A percentile compares a stretch with the other conserved stretches of the same genome.
phyloP scores from a whole-genome alignment of 2,888 invertebrate genomes.

The Lottia scabra region DNA sequence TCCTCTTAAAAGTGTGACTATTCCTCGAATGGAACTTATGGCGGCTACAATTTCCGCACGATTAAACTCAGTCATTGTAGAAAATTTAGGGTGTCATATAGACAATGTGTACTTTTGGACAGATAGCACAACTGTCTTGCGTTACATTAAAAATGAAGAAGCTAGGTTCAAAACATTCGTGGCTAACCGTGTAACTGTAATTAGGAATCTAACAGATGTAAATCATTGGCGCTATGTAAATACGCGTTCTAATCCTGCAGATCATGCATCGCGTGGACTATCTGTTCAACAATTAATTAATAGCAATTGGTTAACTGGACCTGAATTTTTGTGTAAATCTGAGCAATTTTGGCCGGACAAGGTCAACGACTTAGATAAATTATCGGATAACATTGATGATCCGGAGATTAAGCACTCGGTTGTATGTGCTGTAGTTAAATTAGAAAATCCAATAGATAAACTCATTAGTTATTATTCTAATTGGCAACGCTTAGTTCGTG shows the following conservation, averaged over 20 bases:
- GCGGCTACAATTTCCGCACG: slow-evolving; percentile 5
- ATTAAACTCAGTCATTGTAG: background rate
- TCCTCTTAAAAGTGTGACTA: slow-evolving; percentile 6
- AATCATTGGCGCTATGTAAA: slow-evolving; percentile 4
- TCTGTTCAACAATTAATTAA: background rate
- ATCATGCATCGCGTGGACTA: background rate
- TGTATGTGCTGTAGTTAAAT: background rate
- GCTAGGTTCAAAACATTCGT: slow-evolving; percentile 16
- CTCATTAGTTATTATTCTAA: background rate
- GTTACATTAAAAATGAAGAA: slow-evolving; percentile 15
- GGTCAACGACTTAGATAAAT: background rate
- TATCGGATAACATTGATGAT: background rate
- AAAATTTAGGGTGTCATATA: background rate
- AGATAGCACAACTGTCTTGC: slow-evolving; percentile 3
- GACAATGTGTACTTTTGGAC: slow-evolving; percentile 4
- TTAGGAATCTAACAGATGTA: slow-evolving; percentile 5
- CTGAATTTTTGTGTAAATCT: background rate
- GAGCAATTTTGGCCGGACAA: background rate
- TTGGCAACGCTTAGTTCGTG: background rate
- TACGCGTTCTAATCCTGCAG: slow-evolving; percentile 4
- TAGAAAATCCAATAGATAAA: background rate
- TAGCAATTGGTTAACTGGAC: slow-evolving; percentile 5
- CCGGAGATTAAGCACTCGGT: slow-evolving; percentile 8
- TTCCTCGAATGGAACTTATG: slow-evolving; percentile 14
- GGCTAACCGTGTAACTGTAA: slow-evolving; percentile 8